Base-by-base conservation (phyloP, 2,888 invertebrate genomes). In the Temnothorax unifasciatus region DNA sequence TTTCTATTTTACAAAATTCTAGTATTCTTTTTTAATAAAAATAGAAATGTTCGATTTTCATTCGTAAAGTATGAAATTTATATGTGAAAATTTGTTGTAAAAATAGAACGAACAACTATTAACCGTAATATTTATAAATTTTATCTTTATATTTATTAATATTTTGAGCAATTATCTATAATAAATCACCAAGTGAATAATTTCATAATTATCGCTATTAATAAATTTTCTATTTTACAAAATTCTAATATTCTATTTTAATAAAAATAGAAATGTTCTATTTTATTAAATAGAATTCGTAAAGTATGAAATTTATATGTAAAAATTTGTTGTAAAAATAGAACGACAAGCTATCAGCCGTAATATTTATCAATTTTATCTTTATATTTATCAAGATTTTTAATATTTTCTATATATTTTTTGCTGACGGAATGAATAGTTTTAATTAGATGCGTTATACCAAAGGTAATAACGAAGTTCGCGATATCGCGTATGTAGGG, bases 381-480 rank as follows among this genome's bases (percentile, higher is more conserved):
- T 59, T 57, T 38, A 38, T 71, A 68, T 52, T 54, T 15, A n/a
- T 54, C 18, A 59, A 59, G 15, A 44, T 59, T 44, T 41, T 52
- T 18, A 54, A 68, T 18, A 41, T 69, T 59, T n/a, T 57, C n/a
- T 34, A 2, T 15, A 50, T 6, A 76, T 9, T 11, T 50, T 9
- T 47, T 21, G 21, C 18, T 47, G 52, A 71, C 1, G 13, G 34
- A 1, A 57, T 44, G 54, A 79, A 52, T 59, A 57, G 50, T 79
- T 71, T 29, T 71, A 59, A 79, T 79, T 71, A 71, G 44, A 6
- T 18, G 3, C 41, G 18, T 79, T 71, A 44, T 77, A 68, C 52
- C 21, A 54, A 77, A 77, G 41, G 25, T 77, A 77, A 52, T 79
- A 79, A 69, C 5, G 34, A 59, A 71, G 47, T 71, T 38, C 3